phyloP scores from a whole-genome alignment of 2,113 vertebrate species.

The Ptilorrhoa leucosticta region DNA sequence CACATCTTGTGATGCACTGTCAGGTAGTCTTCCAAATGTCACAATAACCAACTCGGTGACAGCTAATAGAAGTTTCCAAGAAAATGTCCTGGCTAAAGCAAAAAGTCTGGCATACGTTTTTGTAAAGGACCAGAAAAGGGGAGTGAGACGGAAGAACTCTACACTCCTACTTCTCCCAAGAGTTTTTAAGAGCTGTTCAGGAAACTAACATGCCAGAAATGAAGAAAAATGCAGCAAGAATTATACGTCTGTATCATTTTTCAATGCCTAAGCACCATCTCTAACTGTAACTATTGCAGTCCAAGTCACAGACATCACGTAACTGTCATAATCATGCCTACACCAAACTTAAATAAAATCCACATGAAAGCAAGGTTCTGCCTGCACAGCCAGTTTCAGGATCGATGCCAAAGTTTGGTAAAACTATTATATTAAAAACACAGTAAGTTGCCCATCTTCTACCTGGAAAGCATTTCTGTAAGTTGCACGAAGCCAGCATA shows the following conservation, averaged over 20 bases:
- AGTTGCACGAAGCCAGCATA: slow-evolving; percentile 95
- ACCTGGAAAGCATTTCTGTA: slow-evolving; percentile 91
- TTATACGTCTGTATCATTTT: neutral
- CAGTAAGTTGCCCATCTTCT: neutral
- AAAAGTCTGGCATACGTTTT: neutral
- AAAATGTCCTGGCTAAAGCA: slow-evolving; percentile 5
- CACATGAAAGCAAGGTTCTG: neutral
- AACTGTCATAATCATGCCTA: neutral
- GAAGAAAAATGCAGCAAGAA: neutral
- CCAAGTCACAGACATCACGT: neutral
- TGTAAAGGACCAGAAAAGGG: neutral
- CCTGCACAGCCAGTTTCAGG: neutral
- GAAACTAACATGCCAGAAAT: neutral
- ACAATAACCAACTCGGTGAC: slow-evolving; percentile 27
- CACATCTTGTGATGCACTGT: neutral
- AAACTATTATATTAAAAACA: neutral
- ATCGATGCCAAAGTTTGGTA: neutral
- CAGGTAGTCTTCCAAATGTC: slow-evolving; percentile 51
- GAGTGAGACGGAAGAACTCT: neutral
- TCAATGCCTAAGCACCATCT: neutral
- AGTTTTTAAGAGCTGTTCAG: neutral
- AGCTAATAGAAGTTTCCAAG: slow-evolving; percentile 11
- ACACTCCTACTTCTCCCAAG: neutral
- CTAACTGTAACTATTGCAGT: neutral
- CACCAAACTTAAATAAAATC: neutral